Base-by-base conservation (phyloP, 2,797 vertebrate species). In the Rhinophrynus dorsalis region DNA sequence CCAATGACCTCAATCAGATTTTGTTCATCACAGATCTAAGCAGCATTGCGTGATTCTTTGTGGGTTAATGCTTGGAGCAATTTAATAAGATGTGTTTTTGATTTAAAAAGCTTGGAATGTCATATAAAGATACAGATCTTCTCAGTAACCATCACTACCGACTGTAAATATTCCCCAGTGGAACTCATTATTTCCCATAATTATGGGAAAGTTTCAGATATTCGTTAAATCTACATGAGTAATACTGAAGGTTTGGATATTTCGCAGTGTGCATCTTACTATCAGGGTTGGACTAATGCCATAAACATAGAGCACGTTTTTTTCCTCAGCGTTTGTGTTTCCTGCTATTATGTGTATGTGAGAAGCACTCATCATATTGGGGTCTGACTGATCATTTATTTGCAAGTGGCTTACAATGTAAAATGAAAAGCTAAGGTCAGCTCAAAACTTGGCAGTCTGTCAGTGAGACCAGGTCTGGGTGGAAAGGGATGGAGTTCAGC, bases 191-290 rank as follows among this genome's bases (percentile, higher is more conserved):
- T 45, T 44, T n/a, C 37, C 6, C 6, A 60, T 42, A 54, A 67
- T 73, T 73, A 67, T 60, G 47, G 27, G 21, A 59, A 30, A 52
- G 20, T 77, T 78, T 67, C 42, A 10, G 8, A 72, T 74, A 8
- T 40, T 66, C 54, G 26, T 44, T n/a, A 47, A 11, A 38, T 37
- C 5, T 73, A 54, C 9, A 20, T 51, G 62, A 66, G 20, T 54
- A 67, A 54, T 52, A 33, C 35, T 13, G 24, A 23, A 45, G 18
- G 44, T 17, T 66, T 24, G 27, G 40, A 45, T 26, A 11, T 33
- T 54, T 27, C 29, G 44, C 18, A 20, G 18, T 18, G 0, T 29
- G 6, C 33, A 35, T 54, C 13, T 4, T 37, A n/a, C 54, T 37
- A 54, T 17, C 29, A 37, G 37, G 37, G 32, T 15, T 73, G 62